phyloP scores from a whole-genome alignment of 2,888 invertebrate species.

The Noctua janthina region DNA sequence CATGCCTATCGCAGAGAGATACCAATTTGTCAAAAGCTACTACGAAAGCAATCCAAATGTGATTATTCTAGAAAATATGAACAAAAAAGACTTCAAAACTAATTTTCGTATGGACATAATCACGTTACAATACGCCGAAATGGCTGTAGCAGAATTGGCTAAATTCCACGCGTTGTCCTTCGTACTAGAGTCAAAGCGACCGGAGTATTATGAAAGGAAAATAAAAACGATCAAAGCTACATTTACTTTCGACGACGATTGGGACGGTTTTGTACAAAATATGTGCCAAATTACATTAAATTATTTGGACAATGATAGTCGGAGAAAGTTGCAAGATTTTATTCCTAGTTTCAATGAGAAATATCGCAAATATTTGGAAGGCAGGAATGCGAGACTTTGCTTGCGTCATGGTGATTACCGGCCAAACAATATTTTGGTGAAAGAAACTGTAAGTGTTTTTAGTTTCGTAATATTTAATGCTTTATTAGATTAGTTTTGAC shows the following conservation, averaged over 20 bases:
- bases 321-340: slow-evolving; percentile 60
- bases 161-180: slow-evolving; percentile 77
- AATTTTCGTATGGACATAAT: slow-evolving; percentile 71
- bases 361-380: slow-evolving; percentile 62
- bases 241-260: slow-evolving; percentile 60
- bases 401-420: slow-evolving; percentile 75
- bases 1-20: slow-evolving; percentile 56
- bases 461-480: neutral
- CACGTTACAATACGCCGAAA: slow-evolving; percentile 71
- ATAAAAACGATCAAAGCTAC: slow-evolving; percentile 63
- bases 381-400: slow-evolving; percentile 57
- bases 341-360: slow-evolving; percentile 61
- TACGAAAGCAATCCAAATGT: slow-evolving; percentile 58
- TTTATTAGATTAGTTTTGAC: neutral
- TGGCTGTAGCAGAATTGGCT: slow-evolving; percentile 73
- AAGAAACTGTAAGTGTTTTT: slow-evolving; percentile 67
- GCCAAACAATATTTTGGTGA: slow-evolving; percentile 71
- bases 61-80: slow-evolving; percentile 70
- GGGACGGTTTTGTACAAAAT: slow-evolving; percentile 63
- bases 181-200: slow-evolving; percentile 69
- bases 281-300: slow-evolving; percentile 58
- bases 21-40: slow-evolving; percentile 61
- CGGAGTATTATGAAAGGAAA: slow-evolving; percentile 72
- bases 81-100: slow-evolving; percentile 70
- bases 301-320: slow-evolving; percentile 64